Base-by-base conservation (phyloP, 2,888 invertebrate genomes). In the Parelbella ahira region DNA sequence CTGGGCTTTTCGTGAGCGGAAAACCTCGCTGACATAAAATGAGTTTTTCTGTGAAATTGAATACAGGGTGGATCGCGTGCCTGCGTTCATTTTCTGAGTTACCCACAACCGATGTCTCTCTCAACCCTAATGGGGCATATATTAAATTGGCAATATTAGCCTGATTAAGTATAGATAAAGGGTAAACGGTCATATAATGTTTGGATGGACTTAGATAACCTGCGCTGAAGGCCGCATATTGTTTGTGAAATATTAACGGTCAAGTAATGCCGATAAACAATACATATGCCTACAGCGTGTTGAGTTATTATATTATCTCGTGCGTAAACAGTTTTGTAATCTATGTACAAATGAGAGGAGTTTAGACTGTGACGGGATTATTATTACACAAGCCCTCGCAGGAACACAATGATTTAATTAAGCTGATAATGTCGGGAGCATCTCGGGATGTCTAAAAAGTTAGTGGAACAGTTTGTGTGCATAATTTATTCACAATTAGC, bases 31-130 rank as follows among this genome's bases (percentile, higher is more conserved):
- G 60, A 67, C 70, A 72, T 75, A 69, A 74, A 76, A 74, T 76
- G 81, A 78, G 72, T 79, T 80, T 72, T 61, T 68, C 70, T 78
- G 77, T 73, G 73, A 80, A 80, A 84, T 83, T 82, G 77, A 82
- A 80, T 80, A 75, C 55, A 58, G 60, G 54, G 49, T 23, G 44
- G 66, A 63, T 82, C 66, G 84, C 84, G 83, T 84, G 83, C 56
- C 49, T 47, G 36, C 49, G 47, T 68, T 66, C 68, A 77, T 75
- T 79, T 70, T 58, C 65, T 53, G 53, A 65, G 64, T 63, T 63
- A 59, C 62, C 63, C 62, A 52, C 62, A 56, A 57, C 62, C 75
- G 64, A 76, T 76, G 78, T 81, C 77, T 81, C 71, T 80, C 73
- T 78, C 65, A 59, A 56, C 58, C 58, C 45, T 77, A 72, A 76